phyloP scores from a whole-genome alignment of 2,888 invertebrate genomes.

The Polyploca ridens region DNA sequence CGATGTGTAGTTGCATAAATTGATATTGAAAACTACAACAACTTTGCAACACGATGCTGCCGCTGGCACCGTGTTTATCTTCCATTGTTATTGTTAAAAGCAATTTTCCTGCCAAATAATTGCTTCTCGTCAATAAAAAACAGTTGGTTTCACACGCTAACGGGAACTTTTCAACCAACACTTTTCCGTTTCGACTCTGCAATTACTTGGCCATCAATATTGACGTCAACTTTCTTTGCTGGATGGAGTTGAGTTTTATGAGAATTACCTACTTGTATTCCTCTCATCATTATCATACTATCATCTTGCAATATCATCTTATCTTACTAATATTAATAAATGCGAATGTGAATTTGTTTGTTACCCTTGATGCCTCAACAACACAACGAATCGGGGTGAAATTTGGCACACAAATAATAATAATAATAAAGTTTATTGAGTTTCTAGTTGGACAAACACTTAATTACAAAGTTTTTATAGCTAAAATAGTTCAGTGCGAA shows the following conservation, averaged over 20 bases:
- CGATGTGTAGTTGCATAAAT: slow-evolving; percentile 11
- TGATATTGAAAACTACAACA: slow-evolving; percentile 12
- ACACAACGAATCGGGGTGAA: too few species aligned
- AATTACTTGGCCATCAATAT: neutral
- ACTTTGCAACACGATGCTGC: slow-evolving; percentile 10
- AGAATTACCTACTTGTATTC: neutral
- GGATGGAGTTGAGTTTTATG: neutral
- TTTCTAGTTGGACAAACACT: too few species aligned
- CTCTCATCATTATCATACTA: too few species aligned
- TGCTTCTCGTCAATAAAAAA: neutral
- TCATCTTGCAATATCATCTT: too few species aligned
- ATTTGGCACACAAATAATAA: too few species aligned
- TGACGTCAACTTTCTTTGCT: neutral
- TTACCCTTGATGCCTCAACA: too few species aligned
- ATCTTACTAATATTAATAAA: too few species aligned
- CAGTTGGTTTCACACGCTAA: neutral
- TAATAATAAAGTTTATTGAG: too few species aligned
- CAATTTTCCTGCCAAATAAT: slow-evolving; percentile 1
- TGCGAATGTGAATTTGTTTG: too few species aligned
- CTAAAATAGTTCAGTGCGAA: too few species aligned
- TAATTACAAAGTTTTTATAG: too few species aligned
- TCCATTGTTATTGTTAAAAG: slow-evolving; percentile 3
- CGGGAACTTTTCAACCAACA: neutral
- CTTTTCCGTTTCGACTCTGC: neutral
- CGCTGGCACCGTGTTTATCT: neutral